Evolutionary conservation across 2,797 vertebrate species (phyloP).

Genomic region (Crocidura indochinensis): DNA sequence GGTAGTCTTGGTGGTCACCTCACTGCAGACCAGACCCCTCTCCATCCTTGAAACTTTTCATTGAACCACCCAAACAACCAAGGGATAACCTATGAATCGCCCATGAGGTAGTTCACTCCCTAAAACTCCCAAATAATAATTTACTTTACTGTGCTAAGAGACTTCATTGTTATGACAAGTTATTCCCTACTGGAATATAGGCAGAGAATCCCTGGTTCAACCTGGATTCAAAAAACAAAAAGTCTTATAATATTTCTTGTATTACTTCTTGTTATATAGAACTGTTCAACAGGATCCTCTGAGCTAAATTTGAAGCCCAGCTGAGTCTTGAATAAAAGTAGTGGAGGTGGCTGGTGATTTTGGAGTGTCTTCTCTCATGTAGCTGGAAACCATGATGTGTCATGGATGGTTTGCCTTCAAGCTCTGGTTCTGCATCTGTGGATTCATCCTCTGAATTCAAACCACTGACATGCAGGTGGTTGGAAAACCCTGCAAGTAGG

Average conservation of each 20-base stretch:
- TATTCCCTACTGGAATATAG: background rate
- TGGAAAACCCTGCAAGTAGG: background rate
- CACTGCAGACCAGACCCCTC: too few species aligned
- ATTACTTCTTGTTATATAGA: too few species aligned
- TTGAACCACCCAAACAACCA: too few species aligned
- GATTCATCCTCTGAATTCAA: background rate
- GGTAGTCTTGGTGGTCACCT: too few species aligned
- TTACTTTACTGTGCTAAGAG: background rate
- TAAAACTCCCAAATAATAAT: too few species aligned
- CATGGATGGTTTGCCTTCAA: background rate
- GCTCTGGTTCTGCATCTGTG: background rate
- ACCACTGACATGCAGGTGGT: background rate
- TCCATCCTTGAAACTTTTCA: too few species aligned
- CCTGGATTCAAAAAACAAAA: too few species aligned
- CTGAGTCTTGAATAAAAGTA: background rate
- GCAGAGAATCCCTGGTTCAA: background rate
- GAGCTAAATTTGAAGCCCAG: slow-evolving; percentile 5
- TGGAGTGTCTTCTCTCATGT: background rate
- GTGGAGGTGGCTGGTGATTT: background rate
- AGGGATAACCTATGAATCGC: too few species aligned
- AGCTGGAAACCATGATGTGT: background rate
- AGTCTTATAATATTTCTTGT: too few species aligned
- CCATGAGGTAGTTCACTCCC: too few species aligned
- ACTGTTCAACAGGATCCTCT: background rate
- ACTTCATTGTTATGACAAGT: background rate